phyloP scores from a whole-genome alignment of 2,113 vertebrate genomes.

The Caloenas nicobarica region DNA sequence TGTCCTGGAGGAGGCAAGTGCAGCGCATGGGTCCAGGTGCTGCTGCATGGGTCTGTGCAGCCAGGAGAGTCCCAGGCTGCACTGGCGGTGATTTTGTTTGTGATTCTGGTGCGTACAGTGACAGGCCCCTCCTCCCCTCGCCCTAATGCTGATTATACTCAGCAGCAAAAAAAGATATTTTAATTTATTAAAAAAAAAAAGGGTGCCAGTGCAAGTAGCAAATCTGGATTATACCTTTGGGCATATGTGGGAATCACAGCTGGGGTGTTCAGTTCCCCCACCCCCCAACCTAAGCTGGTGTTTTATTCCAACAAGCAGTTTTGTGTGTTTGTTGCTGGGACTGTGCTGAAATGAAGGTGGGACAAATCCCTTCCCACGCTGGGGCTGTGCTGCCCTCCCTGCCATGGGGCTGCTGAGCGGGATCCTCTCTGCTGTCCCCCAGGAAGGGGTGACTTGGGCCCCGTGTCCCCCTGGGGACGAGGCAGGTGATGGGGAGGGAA shows the following conservation, averaged over 20 bases:
- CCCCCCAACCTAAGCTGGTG: neutral
- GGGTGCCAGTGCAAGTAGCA: neutral
- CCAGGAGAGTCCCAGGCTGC: neutral
- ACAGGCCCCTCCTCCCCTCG: neutral
- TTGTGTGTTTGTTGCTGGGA: neutral
- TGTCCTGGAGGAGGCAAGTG: neutral
- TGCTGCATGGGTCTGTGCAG: neutral
- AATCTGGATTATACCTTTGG: conserved; percentile 65
- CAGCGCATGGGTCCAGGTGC: neutral
- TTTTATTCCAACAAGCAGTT: neutral
- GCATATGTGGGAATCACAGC: conserved; percentile 40
- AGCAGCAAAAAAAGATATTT: conserved; percentile 18
- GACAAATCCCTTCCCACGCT: neutral
- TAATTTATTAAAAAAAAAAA: neutral
- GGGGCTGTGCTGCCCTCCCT: neutral
- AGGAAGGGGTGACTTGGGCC: neutral
- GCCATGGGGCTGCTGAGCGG: neutral
- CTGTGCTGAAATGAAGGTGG: neutral
- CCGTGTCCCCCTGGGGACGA: rapidly evolving
- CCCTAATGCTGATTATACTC: neutral
- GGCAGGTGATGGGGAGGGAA: neutral
- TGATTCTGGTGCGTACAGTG: neutral
- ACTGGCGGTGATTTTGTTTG: neutral
- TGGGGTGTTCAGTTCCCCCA: neutral
- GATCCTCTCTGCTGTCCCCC: neutral